Base-by-base conservation (phyloP, 1,140 invertebrate genomes). In the Megalonaias nervosa region DNA sequence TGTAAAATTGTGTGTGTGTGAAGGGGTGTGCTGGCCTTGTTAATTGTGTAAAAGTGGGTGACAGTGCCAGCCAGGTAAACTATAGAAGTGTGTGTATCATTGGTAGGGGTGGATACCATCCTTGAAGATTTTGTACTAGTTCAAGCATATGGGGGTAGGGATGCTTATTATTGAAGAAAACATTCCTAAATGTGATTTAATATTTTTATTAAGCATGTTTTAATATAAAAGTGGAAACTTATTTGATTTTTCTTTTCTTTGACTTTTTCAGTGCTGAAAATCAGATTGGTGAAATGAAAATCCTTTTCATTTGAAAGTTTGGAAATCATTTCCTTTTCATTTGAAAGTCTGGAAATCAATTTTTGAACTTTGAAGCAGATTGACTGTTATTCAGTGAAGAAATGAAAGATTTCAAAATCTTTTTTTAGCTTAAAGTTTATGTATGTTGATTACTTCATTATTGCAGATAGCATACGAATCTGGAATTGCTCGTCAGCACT, bases 391-490 rank as follows among this genome's bases (percentile, higher is more conserved):
- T 38, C 70, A 14, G 57, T 59, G 23, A 16, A 21, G 12, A n/a
- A n/a, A 21, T 57, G 15, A 23, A 13, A 16, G n/a, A 15, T 61
- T 48, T 67, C 17, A 12, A 19, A 48, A 19, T 17, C 16, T 56
- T 3, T 64, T 21, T n/a, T 17, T 56, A 26, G 17, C 31, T 16
- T 21, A n/a, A 38, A 16, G 61, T 31, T 64, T 23, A 17, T 26
- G 26, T 17, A 17, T n/a, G 23, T n/a, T 21, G 13, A 57, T 64
- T 15, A 19, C n/a, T 17, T 77, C 61, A 71, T 71, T 60, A 57
- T 59, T 80, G 17, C 77, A 84, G 83, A 66, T 86, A 65, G 79
- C 76, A 3, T 82, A 83, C 71, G 83, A 83, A 48, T 73, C 73
- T 72, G 85, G 85, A 1, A 72, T 84, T 31, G 59, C 71, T 11